Base-by-base conservation (phyloP, 2,888 invertebrate genomes). In the Xestia sexstrigata region DNA sequence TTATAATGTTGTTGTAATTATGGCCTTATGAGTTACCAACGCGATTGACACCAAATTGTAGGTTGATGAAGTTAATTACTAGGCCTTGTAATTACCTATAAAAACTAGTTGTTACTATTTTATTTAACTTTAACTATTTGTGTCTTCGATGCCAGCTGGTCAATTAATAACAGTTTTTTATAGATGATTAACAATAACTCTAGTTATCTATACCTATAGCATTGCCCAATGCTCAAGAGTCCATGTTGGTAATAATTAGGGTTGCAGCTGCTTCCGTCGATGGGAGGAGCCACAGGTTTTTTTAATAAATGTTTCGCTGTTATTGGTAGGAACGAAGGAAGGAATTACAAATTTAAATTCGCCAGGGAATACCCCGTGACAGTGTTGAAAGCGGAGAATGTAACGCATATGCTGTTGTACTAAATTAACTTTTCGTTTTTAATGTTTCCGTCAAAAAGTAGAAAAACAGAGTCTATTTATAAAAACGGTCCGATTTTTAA, bases 321-420 rank as follows among this genome's bases (percentile, higher is more conserved):
- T 95, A 96, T 96, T 96, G 95, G 89, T 89, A 88, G 87, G 93
- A 92, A 89, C 89, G 89, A 92, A 93, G 92, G 91, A 92, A 93
- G 93, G 93, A 94, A 96, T 96, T 95, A 95, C 94, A 95, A 95
- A 95, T 95, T 96, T 94, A 96, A 96, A 96, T 96, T 96, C 94
- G 95, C 95, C 91, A 93, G 95, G 94, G 95, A 95, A 93, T 93
- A 91, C 77, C 52, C 89, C 91, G 90, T 89, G 90, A 90, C 92
- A 89, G 92, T 93, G 94, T 94, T 93, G 95, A 94, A 93, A 93
- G 92, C 89, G 88, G 93, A 91, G 95, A 96, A 96, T 95, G 95
- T 94, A 92, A 90, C 95, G 93, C 95, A 96, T 96, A 93, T 96
- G 96, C 94, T 94, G 89, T 84, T 91, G 89, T 90, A 88, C 47